phyloP scores from a whole-genome alignment of 2,888 invertebrate species.

The Xestia rhomboidea region DNA sequence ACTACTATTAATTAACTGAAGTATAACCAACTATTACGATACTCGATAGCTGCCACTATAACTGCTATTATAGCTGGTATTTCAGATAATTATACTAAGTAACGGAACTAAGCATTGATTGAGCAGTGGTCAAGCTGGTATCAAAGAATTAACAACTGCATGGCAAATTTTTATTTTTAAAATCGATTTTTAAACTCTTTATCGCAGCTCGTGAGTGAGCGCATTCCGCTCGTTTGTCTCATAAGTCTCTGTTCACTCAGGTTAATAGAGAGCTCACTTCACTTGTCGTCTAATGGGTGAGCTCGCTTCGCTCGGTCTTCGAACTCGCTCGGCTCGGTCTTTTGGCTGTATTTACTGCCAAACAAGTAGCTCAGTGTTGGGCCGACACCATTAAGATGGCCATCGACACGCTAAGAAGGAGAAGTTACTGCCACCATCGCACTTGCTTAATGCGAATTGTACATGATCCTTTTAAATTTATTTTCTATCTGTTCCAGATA shows the following conservation, averaged over 20 bases:
- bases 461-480: not conserved
- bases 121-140: not conserved
- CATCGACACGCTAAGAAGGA: too few relatives aligned
- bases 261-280: too few relatives aligned
- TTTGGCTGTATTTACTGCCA: too few relatives aligned
- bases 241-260: too few relatives aligned
- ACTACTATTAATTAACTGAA: constrained; percentile 3
- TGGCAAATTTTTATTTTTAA: not conserved
- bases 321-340: too few relatives aligned
- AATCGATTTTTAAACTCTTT: too few relatives aligned
- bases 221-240: too few relatives aligned
- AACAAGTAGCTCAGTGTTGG: too few relatives aligned
- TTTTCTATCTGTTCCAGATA: constrained; percentile 44
- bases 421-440: not conserved
- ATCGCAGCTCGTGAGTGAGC: too few relatives aligned
- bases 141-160: too few relatives aligned
- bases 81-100: not conserved
- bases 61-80: not conserved
- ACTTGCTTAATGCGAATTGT: not conserved
- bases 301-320: not conserved
- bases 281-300: not conserved
- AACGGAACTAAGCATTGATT: not conserved
- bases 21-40: constrained; percentile 1
- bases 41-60: not conserved
- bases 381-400: too few relatives aligned